A percentile compares a stretch with the other conserved stretches of the same genome.
These are phyloP conservation scores for Redunca redunca DNA, from an alignment of 2,113 vertebrate genomes.

Conservation along the genomic window DNA sequence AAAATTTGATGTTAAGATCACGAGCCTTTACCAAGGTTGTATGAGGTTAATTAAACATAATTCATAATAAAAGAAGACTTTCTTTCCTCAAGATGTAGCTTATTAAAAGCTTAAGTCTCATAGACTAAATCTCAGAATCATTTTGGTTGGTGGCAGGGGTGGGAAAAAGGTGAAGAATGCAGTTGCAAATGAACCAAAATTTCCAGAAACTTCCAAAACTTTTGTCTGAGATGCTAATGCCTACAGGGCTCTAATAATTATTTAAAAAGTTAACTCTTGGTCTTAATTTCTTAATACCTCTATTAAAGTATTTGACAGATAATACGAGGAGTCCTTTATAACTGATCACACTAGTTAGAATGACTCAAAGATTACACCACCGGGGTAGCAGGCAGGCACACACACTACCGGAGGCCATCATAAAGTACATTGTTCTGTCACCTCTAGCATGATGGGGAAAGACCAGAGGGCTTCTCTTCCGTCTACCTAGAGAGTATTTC, in stretches of 20 bases:
- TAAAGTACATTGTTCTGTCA: background rate
- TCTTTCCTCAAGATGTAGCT: slow-evolving; percentile 17
- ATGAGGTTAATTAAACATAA: slow-evolving; percentile 56
- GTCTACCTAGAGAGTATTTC: background rate
- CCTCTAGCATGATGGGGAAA: background rate
- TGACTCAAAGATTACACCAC: background rate
- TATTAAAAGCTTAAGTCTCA: slow-evolving; percentile 25
- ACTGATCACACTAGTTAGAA: background rate
- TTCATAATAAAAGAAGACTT: slow-evolving; percentile 46
- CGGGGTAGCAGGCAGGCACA: background rate
- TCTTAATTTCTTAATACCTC: background rate
- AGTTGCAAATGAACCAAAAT: background rate
- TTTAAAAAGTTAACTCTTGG: background rate
- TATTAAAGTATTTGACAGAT: background rate
- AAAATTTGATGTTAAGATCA: slow-evolving; percentile 48
- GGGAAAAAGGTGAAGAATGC: background rate
- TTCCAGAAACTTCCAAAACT: background rate
- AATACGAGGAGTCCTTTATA: background rate
- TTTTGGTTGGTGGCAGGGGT: background rate
- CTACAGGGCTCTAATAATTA: background rate
- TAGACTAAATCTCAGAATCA: background rate
- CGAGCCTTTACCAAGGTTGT: slow-evolving; percentile 31
- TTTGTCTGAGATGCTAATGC: background rate
- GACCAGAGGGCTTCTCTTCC: background rate
- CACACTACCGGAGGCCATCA: background rate